Percentiles rank a stretch among this genome's conserved stretches.
Evolutionary conservation across 2,113 vertebrate genomes (phyloP).

Genomic region (Rattus norvegicus): DNA sequence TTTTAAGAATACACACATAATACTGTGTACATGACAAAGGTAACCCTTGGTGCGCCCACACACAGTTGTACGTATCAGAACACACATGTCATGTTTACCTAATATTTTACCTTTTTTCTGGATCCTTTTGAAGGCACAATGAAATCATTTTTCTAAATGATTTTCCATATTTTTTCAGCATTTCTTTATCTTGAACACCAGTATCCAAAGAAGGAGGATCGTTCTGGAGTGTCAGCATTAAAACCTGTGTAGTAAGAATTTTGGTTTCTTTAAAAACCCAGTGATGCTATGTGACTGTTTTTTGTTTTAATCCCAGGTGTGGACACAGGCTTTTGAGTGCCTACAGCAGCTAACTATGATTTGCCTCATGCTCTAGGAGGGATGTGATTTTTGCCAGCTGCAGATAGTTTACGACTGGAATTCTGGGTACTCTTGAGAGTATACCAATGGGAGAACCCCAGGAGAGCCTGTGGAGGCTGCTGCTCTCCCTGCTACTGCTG

Average conservation of each 20-base stretch:
- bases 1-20: neutral
- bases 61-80: neutral
- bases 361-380: no score
- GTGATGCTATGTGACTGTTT: no score
- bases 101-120: constrained; percentile 94
- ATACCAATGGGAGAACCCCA: no score
- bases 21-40: neutral
- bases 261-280: no score
- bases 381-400: no score
- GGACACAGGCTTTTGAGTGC: no score
- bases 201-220: constrained; percentile 98
- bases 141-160: constrained; percentile 99
- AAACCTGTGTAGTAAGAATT: constrained; percentile 87
- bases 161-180: constrained; percentile 99
- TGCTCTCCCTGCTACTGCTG: no score
- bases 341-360: no score
- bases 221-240: constrained; percentile 99
- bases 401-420: no score
- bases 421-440: no score
- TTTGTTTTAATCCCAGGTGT: no score
- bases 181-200: constrained; percentile 98
- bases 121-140: constrained; percentile 98
- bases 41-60: neutral
- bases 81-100: neutral
- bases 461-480: no score